phyloP scores from a whole-genome alignment of 2,888 invertebrate genomes.

The Silvanus unidentatus region DNA sequence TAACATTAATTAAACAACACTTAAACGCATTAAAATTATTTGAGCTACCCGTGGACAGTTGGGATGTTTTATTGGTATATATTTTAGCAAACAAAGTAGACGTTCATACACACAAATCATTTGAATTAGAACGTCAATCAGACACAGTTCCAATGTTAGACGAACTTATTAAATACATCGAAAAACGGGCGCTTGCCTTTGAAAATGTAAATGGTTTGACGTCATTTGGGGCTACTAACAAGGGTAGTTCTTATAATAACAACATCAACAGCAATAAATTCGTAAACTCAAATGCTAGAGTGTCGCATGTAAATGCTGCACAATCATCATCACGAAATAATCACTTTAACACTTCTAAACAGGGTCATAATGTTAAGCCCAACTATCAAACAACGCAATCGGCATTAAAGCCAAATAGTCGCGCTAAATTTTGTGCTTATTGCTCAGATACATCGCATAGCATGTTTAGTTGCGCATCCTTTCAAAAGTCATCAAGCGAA shows the following conservation, averaged over 20 bases:
- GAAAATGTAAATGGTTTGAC: background rate
- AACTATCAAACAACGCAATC: too few relatives aligned
- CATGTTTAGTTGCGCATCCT: too few relatives aligned
- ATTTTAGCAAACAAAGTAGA: background rate
- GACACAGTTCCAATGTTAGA: background rate
- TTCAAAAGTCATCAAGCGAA: too few relatives aligned
- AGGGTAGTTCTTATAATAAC: too few relatives aligned
- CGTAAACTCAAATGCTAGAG: background rate
- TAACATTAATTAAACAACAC: background rate
- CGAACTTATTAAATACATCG: background rate
- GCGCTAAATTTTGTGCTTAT: too few relatives aligned
- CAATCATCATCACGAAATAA: too few relatives aligned
- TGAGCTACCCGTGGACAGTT: background rate
- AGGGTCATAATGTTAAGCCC: too few relatives aligned
- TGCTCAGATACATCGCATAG: too few relatives aligned
- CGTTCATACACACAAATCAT: background rate
- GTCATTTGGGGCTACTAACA: too few relatives aligned
- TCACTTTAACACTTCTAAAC: too few relatives aligned
- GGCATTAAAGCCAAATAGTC: too few relatives aligned
- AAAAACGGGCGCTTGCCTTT: background rate
- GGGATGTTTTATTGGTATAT: background rate
- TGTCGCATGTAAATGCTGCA: background rate
- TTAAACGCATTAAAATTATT: background rate
- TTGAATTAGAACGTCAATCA: background rate
- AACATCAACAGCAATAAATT: too few relatives aligned